Base-by-base conservation (phyloP, 2,113 vertebrate genomes). In the Chaenocephalus aceratus region DNA sequence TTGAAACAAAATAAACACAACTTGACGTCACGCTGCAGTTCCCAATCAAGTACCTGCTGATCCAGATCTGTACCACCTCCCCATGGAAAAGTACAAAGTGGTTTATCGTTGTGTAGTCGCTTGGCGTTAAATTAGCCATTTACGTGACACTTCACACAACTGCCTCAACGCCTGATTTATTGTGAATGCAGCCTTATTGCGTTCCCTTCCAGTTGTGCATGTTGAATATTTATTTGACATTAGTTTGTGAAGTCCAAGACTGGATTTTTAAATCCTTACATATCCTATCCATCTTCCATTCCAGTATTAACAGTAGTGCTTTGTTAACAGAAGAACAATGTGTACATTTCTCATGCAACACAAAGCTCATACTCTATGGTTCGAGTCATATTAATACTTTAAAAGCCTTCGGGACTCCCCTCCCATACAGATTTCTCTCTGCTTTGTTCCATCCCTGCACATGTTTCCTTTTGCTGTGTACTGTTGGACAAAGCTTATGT, bases 321-420 rank as follows among this genome's bases (percentile, higher is more conserved):
- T 48, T 70, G 74, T 79, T 75, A 61, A 72, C 61, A 80, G 59
- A 60, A 15, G 77, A 61, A 54, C 49, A 51, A 65, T 64, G 63
- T 68, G 51, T 77, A 82, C 62, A 66, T 76, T 77, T 46, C 72
- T 83, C 70, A 69, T 52, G 53, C 73, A 77, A 78, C 66, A 87
- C 71, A 81, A 84, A 76, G 66, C 75, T 77, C 57, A 77, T 72
- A 53, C 56, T 73, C 21, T 23, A 48, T 75, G 75, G 77, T 82
- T 75, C 74, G 81, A 75, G 67, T 71, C n/a, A 44, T 45, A 85
- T 85, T 81, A 86, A 86, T 80, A 77, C 56, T 84, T 84, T 45
- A 62, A 72, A 85, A 72, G 59, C 83, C 83, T 63, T 15, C 44
- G 88, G 57, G 88, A 63, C 44, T n/a, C 53, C 53, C 51, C 58